These are phyloP conservation scores for Xylocampa areola DNA, from an alignment of 2,888 invertebrate species.

Conservation along the genomic window DNA sequence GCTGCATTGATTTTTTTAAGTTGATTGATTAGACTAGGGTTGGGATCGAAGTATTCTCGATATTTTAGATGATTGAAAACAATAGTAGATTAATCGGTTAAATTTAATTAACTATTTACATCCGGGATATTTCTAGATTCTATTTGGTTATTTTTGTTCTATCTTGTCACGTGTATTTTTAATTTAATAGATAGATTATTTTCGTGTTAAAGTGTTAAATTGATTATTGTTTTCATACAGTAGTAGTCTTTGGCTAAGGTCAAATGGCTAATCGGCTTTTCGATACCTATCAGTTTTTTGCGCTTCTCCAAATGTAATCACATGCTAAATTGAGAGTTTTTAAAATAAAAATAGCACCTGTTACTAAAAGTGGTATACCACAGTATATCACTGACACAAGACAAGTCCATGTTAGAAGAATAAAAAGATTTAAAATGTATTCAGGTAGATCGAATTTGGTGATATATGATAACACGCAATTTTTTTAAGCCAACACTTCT, in stretches of 20 bases:
- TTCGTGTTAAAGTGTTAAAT: slow-evolving; percentile 20
- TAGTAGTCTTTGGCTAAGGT: slow-evolving; percentile 15
- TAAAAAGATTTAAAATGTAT: too few species aligned
- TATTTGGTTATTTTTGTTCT: slow-evolving; percentile 22
- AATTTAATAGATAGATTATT: slow-evolving; percentile 17
- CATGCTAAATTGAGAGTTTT: too few species aligned
- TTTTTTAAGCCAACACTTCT: too few species aligned
- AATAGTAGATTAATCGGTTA: slow-evolving; percentile 6
- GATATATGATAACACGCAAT: too few species aligned
- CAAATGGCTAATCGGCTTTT: slow-evolving; percentile 14
- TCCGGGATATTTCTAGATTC: slow-evolving; percentile 14
- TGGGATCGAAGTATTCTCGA: slow-evolving; percentile 17
- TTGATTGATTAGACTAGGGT: slow-evolving; percentile 61
- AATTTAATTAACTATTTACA: slow-evolving; percentile 1
- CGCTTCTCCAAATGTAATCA: background rate
- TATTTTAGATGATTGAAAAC: slow-evolving; percentile 10
- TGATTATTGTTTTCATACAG: slow-evolving; percentile 33
- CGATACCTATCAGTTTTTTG: slow-evolving; percentile 10
- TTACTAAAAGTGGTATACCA: too few species aligned
- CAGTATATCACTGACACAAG: too few species aligned
- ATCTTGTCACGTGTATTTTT: slow-evolving; percentile 16
- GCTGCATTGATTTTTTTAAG: slow-evolving; percentile 67
- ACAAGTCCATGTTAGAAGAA: too few species aligned
- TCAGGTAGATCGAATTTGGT: too few species aligned
- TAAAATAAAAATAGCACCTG: too few species aligned